Percentiles rank a stretch among this genome's conserved stretches.
Conservation (phyloP, 2,888 invertebrate genomes). For the Drosophila melanosoma region DNA sequence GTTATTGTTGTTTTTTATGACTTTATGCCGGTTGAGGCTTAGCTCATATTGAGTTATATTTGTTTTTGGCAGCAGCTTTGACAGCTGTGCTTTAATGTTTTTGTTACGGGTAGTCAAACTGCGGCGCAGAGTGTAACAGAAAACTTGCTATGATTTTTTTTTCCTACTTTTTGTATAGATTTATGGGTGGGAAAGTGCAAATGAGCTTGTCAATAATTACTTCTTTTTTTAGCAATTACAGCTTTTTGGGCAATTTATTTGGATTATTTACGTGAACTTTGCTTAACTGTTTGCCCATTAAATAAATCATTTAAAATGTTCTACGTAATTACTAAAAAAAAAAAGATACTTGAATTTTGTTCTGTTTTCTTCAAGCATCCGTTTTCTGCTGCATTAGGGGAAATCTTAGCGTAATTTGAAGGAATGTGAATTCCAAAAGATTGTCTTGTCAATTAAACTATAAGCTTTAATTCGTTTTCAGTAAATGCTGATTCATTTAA, state of each 20-base stretch:
- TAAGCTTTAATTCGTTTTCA: background rate
- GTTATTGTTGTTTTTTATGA: conserved; percentile 62
- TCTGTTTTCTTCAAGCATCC: background rate
- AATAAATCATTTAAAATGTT: background rate
- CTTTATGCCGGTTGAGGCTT: conserved; percentile 41
- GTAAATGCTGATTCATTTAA: background rate
- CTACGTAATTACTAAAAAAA: background rate
- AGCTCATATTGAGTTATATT: conserved; percentile 45
- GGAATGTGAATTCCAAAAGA: background rate
- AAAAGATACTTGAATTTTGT: background rate
- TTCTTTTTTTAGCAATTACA: background rate
- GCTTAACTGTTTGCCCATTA: background rate
- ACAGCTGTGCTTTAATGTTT: conserved; percentile 45
- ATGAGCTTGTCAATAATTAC: conserved; percentile 4
- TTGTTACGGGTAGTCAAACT: conserved; percentile 20
- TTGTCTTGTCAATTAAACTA: background rate
- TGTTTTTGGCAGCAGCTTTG: conserved; percentile 26
- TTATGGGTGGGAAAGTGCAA: conserved; percentile 2
- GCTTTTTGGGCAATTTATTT: background rate
- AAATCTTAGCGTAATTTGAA: background rate
- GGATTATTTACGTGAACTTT: background rate
- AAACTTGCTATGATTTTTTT: conserved; percentile 20
- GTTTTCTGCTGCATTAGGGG: background rate
- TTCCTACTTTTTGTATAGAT: conserved; percentile 20
- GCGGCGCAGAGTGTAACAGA: background rate